Evolutionary conservation across 2,797 vertebrate genomes (phyloP).

Genomic region (Antrozous pallidus): DNA sequence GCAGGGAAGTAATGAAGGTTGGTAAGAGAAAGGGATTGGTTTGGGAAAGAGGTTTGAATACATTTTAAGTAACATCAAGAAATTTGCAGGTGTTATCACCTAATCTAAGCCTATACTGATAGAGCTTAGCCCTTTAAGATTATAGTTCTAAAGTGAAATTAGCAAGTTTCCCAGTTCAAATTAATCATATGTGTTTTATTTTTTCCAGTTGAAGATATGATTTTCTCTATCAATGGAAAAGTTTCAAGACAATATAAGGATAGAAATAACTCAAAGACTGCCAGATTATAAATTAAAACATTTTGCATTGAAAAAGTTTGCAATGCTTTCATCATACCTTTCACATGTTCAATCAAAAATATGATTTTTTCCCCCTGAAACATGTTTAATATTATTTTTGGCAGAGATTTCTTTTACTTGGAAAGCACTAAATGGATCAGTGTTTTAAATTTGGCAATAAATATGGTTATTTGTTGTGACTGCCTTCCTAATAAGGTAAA

Average conservation of each 20-base stretch:
- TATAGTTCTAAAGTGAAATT: neutral
- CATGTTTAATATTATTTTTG: neutral
- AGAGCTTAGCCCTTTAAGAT: neutral
- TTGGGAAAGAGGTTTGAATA: neutral
- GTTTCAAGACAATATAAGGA: neutral
- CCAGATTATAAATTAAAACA: neutral
- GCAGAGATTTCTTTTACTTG: neutral
- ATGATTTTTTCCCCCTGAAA: neutral
- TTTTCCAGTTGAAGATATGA: neutral
- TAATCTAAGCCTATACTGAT: neutral
- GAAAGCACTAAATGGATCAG: neutral
- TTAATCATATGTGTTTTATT: neutral
- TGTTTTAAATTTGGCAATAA: neutral
- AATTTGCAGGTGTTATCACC: neutral
- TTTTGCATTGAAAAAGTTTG: neutral
- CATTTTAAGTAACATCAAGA: neutral
- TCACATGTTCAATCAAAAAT: neutral
- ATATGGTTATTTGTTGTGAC: neutral
- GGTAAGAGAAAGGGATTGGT: neutral
- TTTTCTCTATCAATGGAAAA: conserved; percentile 6
- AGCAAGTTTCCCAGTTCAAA: neutral
- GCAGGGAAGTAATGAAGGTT: neutral
- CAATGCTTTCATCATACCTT: neutral
- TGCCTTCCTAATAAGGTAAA: neutral
- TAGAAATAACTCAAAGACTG: neutral